Evolutionary conservation across 23 tunicate genomes (phyloP).

Genomic region (Halocynthia roretzi): DNA sequence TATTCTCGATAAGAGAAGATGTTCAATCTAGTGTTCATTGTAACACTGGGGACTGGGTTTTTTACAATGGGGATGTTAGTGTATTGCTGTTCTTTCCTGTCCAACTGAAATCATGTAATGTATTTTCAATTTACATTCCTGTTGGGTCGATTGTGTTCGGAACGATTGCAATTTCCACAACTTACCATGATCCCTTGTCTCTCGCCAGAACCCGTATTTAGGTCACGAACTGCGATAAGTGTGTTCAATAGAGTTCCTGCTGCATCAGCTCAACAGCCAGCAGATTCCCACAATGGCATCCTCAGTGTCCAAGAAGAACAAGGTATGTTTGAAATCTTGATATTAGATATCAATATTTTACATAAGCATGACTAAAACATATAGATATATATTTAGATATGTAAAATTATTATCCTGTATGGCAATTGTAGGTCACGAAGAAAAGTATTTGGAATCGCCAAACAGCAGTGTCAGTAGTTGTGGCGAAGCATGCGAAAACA

Average conservation of each 20-base stretch:
- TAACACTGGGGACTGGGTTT: too few relatives aligned
- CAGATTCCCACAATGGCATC: slow-evolving; percentile 13
- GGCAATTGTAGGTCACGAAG: slow-evolving; percentile 7
- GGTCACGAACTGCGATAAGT: neutral
- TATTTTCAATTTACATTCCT: too few relatives aligned
- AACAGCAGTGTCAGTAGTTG: slow-evolving; percentile 27
- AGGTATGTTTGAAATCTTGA: slow-evolving; percentile 2
- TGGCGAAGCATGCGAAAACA: slow-evolving; percentile 23
- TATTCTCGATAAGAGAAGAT: too few relatives aligned
- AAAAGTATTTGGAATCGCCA: neutral
- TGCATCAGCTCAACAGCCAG: slow-evolving; percentile 8
- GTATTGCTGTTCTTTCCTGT: too few relatives aligned
- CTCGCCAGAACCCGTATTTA: slow-evolving; percentile 14
- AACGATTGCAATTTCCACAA: neutral
- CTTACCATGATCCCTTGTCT: neutral
- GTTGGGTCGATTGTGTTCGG: too few relatives aligned
- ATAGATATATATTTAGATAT: too few relatives aligned
- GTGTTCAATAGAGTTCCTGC: slow-evolving; percentile 12
- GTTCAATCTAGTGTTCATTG: too few relatives aligned
- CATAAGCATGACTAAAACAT: too few relatives aligned
- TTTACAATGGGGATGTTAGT: too few relatives aligned
- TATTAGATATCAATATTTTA: too few relatives aligned
- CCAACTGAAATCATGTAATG: too few relatives aligned
- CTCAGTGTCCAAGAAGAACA: slow-evolving; percentile 8
- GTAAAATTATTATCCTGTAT: too few relatives aligned